Evolutionary conservation across 2,797 vertebrate species (phyloP).

Genomic region (Argentina silus): DNA sequence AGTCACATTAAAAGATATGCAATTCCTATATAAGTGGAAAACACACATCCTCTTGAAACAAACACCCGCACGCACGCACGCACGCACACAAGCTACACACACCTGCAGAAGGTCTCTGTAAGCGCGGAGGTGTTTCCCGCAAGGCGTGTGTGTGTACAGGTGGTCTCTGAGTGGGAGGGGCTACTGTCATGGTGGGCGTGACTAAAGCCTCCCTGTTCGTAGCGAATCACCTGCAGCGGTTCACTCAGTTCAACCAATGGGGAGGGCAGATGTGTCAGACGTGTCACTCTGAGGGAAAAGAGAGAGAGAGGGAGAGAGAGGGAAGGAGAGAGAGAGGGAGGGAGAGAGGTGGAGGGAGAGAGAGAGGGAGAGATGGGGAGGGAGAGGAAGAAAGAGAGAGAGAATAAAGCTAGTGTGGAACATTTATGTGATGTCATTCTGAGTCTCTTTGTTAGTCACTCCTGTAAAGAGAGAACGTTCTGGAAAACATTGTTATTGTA

Average conservation of each 20-base stretch:
- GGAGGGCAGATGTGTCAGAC: conserved; percentile 87
- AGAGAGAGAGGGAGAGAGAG: not conserved
- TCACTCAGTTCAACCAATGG: conserved; percentile 92
- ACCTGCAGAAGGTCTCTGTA: conserved; percentile 76
- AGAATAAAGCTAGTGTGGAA: not conserved
- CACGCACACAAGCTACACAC: conserved; percentile 5
- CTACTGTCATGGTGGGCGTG: conserved; percentile 94
- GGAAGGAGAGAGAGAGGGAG: not conserved
- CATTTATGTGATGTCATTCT: too few relatives aligned
- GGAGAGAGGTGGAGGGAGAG: too few relatives aligned
- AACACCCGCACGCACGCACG: not conserved
- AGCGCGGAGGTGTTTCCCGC: conserved; percentile 82
- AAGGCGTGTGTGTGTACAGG: conserved; percentile 90
- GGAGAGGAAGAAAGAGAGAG: not conserved
- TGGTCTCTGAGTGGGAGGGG: conserved; percentile 83
- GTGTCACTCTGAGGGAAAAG: conserved; percentile 81
- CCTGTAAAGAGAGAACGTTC: too few relatives aligned
- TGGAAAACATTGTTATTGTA: too few relatives aligned
- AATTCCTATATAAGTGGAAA: not conserved
- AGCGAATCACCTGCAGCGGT: conserved; percentile 91
- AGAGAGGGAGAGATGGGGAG: not conserved
- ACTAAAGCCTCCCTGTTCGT: conserved; percentile 89
- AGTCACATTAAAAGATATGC: too few relatives aligned
- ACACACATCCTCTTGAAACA: not conserved
- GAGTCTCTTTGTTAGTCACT: too few relatives aligned